Evolutionary conservation across 1,140 invertebrate species (phyloP).

Genomic region (Wasmannia auropunctata): DNA sequence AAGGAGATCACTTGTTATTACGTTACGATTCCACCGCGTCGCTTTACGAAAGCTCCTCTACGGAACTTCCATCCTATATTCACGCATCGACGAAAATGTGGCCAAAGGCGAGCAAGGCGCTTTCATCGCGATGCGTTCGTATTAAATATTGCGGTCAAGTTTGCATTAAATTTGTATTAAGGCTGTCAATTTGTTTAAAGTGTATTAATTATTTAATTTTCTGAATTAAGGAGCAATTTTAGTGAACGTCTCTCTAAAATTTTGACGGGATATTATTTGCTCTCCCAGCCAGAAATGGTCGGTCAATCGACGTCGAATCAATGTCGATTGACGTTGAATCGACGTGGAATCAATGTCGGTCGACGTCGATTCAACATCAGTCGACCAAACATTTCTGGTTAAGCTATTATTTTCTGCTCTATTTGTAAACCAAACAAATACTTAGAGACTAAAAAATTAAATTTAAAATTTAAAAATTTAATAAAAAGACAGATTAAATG

Average conservation of each 20-base stretch:
- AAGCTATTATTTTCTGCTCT: not conserved
- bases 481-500: not conserved
- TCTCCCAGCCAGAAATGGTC: too few species aligned
- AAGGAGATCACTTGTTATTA: constrained; percentile 1
- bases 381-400: too few species aligned
- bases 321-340: too few species aligned
- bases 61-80: not conserved
- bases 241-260: not conserved
- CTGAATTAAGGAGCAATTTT: not conserved
- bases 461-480: not conserved
- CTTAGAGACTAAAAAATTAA: too few species aligned
- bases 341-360: too few species aligned
- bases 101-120: not conserved
- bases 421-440: too few species aligned
- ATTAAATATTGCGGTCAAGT: not conserved
- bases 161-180: constrained; percentile 1
- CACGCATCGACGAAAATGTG: too few species aligned
- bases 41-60: not conserved
- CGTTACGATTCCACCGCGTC: not conserved
- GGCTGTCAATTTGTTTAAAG: not conserved
- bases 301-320: too few species aligned
- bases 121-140: not conserved
- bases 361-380: too few species aligned
- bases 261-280: not conserved
- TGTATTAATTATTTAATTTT: not conserved